Evolutionary conservation across 2,888 invertebrate genomes (phyloP).

Genomic region (Melipona beecheii): DNA sequence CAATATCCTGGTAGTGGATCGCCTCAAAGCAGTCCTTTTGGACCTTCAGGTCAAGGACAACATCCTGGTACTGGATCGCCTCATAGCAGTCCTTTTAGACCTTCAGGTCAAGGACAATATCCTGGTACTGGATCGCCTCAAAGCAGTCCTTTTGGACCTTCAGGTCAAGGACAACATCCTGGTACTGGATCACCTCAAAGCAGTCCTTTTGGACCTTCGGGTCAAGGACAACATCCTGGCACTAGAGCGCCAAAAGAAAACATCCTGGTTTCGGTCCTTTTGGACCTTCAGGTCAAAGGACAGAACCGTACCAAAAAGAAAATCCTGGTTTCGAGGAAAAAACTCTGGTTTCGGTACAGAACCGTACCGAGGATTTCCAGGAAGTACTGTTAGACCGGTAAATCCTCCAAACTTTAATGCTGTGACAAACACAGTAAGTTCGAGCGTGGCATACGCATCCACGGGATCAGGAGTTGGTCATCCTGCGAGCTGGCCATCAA

Average conservation of each 20-base stretch:
- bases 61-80: background rate
- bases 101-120: background rate
- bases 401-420: background rate
- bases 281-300: background rate
- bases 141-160: fast-evolving
- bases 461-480: background rate
- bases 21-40: background rate
- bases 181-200: background rate
- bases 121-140: fast-evolving
- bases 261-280: too few relatives aligned
- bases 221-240: too few relatives aligned
- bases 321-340: too few relatives aligned
- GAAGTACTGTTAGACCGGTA: background rate
- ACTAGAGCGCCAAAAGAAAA: background rate
- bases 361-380: background rate
- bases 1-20: background rate
- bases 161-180: background rate
- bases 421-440: background rate
- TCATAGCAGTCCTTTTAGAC: background rate
- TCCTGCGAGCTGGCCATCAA: background rate
- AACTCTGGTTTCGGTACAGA: background rate
- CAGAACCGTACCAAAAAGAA: background rate
- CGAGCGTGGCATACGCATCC: background rate
- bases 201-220: background rate
- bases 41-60: background rate